phyloP scores from a whole-genome alignment of 2,888 invertebrate genomes.

The Standfussiana lucernea region DNA sequence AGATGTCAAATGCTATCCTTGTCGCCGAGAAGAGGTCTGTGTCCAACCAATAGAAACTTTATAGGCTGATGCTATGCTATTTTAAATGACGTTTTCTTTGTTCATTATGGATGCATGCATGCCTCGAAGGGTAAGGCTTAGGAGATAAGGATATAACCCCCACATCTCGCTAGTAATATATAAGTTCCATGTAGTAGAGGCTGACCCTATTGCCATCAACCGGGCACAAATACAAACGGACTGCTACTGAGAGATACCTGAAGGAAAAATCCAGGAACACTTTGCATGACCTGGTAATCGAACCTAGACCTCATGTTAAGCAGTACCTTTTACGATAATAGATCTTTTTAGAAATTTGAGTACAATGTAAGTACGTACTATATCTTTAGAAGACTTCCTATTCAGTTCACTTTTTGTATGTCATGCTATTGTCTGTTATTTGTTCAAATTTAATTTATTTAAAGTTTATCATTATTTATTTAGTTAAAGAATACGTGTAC shows the following conservation, averaged over 20 bases:
- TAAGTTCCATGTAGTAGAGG: not conserved
- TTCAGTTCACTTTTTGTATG: slow-evolving; percentile 14
- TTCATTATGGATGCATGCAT: not conserved
- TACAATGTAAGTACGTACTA: not conserved
- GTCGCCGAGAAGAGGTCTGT: not conserved
- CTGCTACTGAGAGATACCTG: not conserved
- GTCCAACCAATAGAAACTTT: too few relatives aligned
- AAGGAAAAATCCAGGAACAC: not conserved
- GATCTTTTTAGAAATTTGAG: not conserved
- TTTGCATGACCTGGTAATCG: not conserved
- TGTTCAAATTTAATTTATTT: too few relatives aligned
- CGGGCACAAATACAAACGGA: not conserved
- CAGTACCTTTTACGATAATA: not conserved
- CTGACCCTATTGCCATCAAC: not conserved
- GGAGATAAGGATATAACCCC: not conserved
- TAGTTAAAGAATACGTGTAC: not conserved
- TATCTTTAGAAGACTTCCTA: not conserved
- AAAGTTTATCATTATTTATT: too few relatives aligned
- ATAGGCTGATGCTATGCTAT: not conserved
- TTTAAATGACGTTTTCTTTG: not conserved
- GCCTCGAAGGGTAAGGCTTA: not conserved
- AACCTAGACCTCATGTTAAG: not conserved
- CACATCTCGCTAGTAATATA: not conserved
- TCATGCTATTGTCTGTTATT: not conserved
- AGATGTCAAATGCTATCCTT: not conserved